Base-by-base conservation (phyloP, 2,888 invertebrate species). In the Troglohyphantes excavatus region DNA sequence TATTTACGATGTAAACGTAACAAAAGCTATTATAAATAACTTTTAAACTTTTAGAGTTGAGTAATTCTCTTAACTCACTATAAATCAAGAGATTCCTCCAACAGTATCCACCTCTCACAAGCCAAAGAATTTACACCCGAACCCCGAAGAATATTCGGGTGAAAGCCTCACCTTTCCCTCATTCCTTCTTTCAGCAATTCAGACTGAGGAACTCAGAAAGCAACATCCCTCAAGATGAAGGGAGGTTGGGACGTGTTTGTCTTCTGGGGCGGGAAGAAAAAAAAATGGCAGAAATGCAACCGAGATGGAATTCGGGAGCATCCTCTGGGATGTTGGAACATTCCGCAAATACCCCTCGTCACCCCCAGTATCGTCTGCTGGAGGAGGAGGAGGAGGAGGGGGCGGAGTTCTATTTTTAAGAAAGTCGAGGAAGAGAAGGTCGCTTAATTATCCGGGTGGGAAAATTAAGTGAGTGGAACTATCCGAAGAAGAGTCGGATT, bases 391-490 rank as follows among this genome's bases (percentile, higher is more conserved):
- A 59, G 46, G n/a, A 5, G 23, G 21, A 33, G 61, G 70, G 65
- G 85, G 85, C 65, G 85, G 70, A 53, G 11, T 39, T 86, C 61
- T 86, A 86, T 86, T 86, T 86, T 61, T 85, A 85, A 67, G 17
- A 53, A 46, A 81, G 46, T 26, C 33, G n/a, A n/a, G 29, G 26
- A 46, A n/a, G 33, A 65, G 73, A 29, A 72, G 61, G 21, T 27
- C 19, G 73, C 67, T 86, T 86, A 68, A 86, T 86, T 86, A 86
- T 70, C 76, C 68, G 61, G 67, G 70, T 33, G 75, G 61, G 59
- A 46, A 43, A 79, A 84, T 78, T 86, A 86, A 86, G 76, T 86
- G 85, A 86, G 85, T 86, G 85, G 53, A 86, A 78, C 85, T 86
- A 68, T 61, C 76, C 78, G 76, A 75, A 53, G 84, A 39, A 43